These are phyloP conservation scores for Cephus sareptanus DNA, from an alignment of 2,888 invertebrate genomes.

Conservation along the genomic window DNA sequence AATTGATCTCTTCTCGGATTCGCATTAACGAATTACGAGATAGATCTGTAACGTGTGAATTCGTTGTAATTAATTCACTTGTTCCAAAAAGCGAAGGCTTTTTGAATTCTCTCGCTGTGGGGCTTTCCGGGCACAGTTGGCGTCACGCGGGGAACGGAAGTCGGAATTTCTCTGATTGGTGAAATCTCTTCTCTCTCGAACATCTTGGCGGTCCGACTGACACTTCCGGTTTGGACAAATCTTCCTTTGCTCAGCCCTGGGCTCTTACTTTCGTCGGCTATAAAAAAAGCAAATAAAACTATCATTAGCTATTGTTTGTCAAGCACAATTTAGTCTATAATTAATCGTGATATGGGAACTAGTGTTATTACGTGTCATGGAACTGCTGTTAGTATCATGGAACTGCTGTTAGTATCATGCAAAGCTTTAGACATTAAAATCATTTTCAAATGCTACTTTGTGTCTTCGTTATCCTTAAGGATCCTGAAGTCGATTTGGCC, in stretches of 20 bases:
- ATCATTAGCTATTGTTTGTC: too few relatives aligned
- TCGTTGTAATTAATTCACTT: conserved; percentile 34
- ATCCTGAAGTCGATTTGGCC: conserved; percentile 1
- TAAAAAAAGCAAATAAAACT: conserved; percentile 1
- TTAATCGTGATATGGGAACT: too few relatives aligned
- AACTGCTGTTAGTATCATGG: too few relatives aligned
- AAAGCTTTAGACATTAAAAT: too few relatives aligned
- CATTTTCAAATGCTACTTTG: too few relatives aligned
- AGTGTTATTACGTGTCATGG: too few relatives aligned
- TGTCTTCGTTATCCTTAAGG: background rate
- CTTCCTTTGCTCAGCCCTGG: conserved; percentile 48
- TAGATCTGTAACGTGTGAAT: too few relatives aligned
- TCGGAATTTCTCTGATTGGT: conserved; percentile 21
- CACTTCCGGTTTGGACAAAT: conserved; percentile 57
- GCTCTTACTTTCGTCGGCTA: conserved; percentile 48
- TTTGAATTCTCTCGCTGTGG: conserved; percentile 61
- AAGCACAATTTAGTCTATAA: too few relatives aligned
- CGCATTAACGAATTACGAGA: too few relatives aligned
- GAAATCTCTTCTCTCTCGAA: conserved; percentile 54
- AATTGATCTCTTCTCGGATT: too few relatives aligned
- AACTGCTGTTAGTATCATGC: too few relatives aligned
- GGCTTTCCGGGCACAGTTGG: conserved; percentile 31
- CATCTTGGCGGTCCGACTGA: conserved; percentile 60
- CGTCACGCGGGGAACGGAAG: conserved; percentile 28
- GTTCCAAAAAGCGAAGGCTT: conserved; percentile 68